Evolutionary conservation across 2,797 vertebrate species (phyloP).

Genomic region (Aselliscus stoliczkanus): DNA sequence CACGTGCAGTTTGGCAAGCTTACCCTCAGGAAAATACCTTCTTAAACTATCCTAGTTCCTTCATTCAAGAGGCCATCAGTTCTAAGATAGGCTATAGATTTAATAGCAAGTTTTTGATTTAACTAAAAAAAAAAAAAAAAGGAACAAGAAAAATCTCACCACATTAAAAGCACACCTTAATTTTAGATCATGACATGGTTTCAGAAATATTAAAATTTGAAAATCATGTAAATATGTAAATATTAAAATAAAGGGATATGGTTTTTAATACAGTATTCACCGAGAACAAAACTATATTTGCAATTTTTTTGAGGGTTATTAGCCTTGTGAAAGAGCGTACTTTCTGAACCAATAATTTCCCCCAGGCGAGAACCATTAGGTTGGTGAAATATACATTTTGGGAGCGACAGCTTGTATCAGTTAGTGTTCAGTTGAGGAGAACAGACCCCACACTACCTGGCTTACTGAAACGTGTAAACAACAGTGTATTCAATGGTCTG

Average conservation of each 20-base stretch:
- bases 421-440: background rate
- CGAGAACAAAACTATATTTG: background rate
- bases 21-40: background rate
- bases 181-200: slow-evolving; percentile 1
- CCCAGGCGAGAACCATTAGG: background rate
- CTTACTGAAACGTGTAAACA: background rate
- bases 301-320: background rate
- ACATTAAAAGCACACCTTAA: background rate
- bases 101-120: background rate
- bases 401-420: background rate
- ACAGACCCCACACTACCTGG: background rate
- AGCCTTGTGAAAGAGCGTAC: background rate
- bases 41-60: background rate
- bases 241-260: background rate
- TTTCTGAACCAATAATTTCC: slow-evolving; percentile 6
- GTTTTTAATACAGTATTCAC: background rate
- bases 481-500: background rate
- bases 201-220: slow-evolving; percentile 35
- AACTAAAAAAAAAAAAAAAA: background rate
- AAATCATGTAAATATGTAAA: slow-evolving; percentile 8
- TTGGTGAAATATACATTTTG: background rate
- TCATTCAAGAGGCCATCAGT: background rate
- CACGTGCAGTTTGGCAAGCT: background rate
- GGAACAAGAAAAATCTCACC: background rate
- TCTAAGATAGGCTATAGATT: background rate